Base-by-base conservation (phyloP, 2,888 invertebrate species). In the Eupeodes luniger region DNA sequence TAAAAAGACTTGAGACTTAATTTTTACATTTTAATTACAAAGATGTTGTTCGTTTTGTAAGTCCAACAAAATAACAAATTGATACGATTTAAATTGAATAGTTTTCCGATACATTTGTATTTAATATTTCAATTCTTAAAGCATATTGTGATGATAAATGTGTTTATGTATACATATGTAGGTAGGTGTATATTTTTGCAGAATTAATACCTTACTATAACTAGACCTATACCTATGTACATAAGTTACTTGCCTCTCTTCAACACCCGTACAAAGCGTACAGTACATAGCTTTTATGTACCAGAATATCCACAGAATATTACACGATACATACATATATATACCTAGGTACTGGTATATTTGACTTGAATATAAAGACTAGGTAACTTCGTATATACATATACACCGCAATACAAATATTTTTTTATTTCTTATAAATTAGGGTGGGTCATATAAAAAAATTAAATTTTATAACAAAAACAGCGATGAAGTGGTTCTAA, bases 41-140 rank as follows among this genome's bases (percentile, higher is more conserved):
- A 40, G 34, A n/a, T 51, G n/a, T 51, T 51, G 9, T 40, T 34
- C 3, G 6, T 19, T 70, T 57, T 14, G 53, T 69, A 16, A 57
- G 27, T 72, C 27, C 57, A 72, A 40, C 40, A 16, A 66, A 59
- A 67, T 59, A 75, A 76, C 62, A 81, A 76, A 81, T 81, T 76
- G 69, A 76, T 69, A 14, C 36, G 19, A 69, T 74, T 76, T 53
- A 11, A 75, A 61, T 67, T 51, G 14, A 81, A 75, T 47, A 64
- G 19, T 75, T 51, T 40, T 61, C 75, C 67, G 59, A 59, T 61
- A 47, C 36, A 49, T 49, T 74, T 55, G 36, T 64, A 74, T 16
- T 36, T 16, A 59, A 27, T n/a, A 75, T 69, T 69, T 40, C 59
- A 69, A 61, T n/a, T 76, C 16, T 72, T 47, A 57, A 44, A 34